Evolutionary conservation across 2,113 vertebrate genomes (phyloP), one percentile per base, ranked within the genome.

Genomic region (Clarias batrachus): DNA sequence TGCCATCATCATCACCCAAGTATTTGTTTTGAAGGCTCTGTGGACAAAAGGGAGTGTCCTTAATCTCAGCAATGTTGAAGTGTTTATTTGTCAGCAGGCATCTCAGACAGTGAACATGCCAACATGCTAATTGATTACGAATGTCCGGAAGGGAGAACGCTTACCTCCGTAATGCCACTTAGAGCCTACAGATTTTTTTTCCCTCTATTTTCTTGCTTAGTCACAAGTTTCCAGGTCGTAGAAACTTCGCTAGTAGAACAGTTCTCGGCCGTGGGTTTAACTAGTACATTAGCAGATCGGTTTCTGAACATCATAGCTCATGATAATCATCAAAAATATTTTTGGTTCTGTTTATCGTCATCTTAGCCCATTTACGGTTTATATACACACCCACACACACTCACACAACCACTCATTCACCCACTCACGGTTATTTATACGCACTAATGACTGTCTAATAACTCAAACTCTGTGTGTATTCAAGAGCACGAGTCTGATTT

Each of bases 151-250:
- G 71, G 79, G 30, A 81, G 54, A 59, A 48, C 7, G 68, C 86
- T 85, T 68, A 62, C n/a, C 81, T 79, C 27, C 19, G 11, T 23
- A 30, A 62, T 13, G 16, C 27, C 25, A 11, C 62, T 86, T 66
- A 54, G 41, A 16, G 90, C 91, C 91, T 89, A 23, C 65, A 73
- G 13, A 86, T 65, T 92, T 86, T 85, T 88, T 88, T 76, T 87
- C 21, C 48, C 12, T 11, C 7, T 12, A 9, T 19, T 65, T 27
- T 74, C 33, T 76, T 76, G 73, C 62, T 78, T 79, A 66, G 74
- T 85, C 73, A 85, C n/a, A n/a, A 21, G 57, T 60, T 77, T 77
- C 60, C 8, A 57, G 76, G 78, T 85, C 66, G 37, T 76, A 37
- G 33, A 37, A 37, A 37, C 33, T 37, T 37, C 19, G 2, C 62